Base-by-base conservation (phyloP, 2,797 vertebrate genomes). In the Centroberyx gerrardi region DNA sequence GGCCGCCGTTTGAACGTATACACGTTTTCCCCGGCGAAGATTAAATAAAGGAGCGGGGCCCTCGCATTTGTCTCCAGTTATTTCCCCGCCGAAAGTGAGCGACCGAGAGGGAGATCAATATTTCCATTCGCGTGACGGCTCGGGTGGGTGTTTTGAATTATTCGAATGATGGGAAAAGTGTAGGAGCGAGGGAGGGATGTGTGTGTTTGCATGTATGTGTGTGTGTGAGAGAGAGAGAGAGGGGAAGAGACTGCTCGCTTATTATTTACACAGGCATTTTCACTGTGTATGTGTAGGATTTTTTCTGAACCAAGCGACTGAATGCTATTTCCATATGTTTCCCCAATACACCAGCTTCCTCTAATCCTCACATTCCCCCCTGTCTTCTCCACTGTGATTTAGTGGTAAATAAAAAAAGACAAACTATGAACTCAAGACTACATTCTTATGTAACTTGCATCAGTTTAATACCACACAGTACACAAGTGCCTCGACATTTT, bases 141-240 rank as follows among this genome's bases (percentile, higher is more conserved):
- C 1, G 8, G 67, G 75, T 76, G 86, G 82, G 78, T 88, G 84
- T 86, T 88, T 81, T 67, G 64, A 89, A 83, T 86, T 78, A 85
- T 86, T 73, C 55, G 55, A 78, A 74, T 74, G 62, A 86, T 82
- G 83, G 83, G 74, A 80, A 87, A 82, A 56, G 73, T 60, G 68
- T 51, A 62, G 77, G 61, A 31, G 53, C 36, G 29, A 29, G 14
- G 40, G 31, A 52, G 62, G 27, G 14, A 4, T 28, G 42, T 38
- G 63, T 61, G 71, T 46, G 51, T 65, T 13, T 60, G 55, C 29
- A 22, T 22, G 27, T 17, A 14, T 15, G 29, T 27, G 49, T 15
- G 59, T 10, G 61, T n/a, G 40, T 18, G 58, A 18, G 12, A 22
- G 49, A 9, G 12, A n/a, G 49, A 51, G 12, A 3, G 48, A 49